Base-by-base conservation (phyloP, 2,113 vertebrate species). In the Elgaria multicarinata region DNA sequence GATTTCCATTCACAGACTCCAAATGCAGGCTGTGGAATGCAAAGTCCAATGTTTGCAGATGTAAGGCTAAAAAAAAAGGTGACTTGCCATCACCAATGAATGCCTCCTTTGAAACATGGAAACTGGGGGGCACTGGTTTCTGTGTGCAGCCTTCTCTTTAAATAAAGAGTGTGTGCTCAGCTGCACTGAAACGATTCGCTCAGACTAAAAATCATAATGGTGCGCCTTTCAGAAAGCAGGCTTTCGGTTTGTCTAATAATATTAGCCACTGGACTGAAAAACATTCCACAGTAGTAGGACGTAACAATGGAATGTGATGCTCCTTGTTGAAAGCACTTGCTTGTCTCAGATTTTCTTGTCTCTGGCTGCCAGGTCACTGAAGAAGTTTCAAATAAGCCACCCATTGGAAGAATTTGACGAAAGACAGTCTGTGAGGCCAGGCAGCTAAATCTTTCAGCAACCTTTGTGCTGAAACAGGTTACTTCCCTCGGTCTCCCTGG, bases 81-180 rank as follows among this genome's bases (percentile, higher is more conserved):
- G 92, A 92, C 89, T 92, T 91, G 90, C 92, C 90, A 94, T 94
- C 92, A 75, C 86, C 79, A 55, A 90, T 90, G 90, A 94, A 94
- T 93, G 91, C 93, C 94, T 94, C 87, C 84, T 93, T 92, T 95
- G 96, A 92, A 93, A 87, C 84, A 93, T 92, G 92, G 92, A 87
- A 92, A 87, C 85, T 0, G 80, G 84, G n/a, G 91, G 92, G 93
- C 92, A 90, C 86, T 44, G 24, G 78, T 85, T 90, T 93, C 93
- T 94, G 92, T 94, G 92, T 90, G 90, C 75, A 26, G 93, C 50
- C 90, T 92, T 85, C 89, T 95, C 83, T 94, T 93, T 92, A 93
- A 95, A 95, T 90, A 93, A 92, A 87, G 79, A 88, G 90, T 94
- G 94, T 95, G 93, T 94, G 90, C 92, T 95, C 95, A 95, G 94